Conservation (phyloP, 2,113 vertebrate species). For the Bos taurus region DNA sequence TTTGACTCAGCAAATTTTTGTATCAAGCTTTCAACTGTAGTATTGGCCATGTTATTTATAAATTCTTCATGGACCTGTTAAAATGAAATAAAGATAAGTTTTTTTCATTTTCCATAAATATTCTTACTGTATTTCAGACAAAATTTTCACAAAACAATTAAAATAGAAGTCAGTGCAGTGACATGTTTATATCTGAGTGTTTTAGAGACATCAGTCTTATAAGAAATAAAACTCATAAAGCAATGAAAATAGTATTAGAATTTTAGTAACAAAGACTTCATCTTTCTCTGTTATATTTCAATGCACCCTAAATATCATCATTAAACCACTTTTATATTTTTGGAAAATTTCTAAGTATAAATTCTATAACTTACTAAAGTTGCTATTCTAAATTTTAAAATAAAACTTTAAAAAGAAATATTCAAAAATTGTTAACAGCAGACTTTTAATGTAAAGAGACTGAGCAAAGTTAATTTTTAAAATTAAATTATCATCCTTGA, state of each 20-base stretch:
- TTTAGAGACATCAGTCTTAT: slow-evolving; percentile 15
- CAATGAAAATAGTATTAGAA: background rate
- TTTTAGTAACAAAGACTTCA: slow-evolving; percentile 12
- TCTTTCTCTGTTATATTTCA: slow-evolving; percentile 16
- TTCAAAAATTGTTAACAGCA: slow-evolving; percentile 1
- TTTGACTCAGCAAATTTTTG: slow-evolving; percentile 96
- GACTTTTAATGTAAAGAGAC: slow-evolving; percentile 2
- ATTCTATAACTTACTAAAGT: background rate
- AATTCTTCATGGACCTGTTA: slow-evolving; percentile 94
- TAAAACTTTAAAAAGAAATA: slow-evolving; percentile 1
- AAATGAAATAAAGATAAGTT: slow-evolving; percentile 24
- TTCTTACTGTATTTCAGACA: background rate
- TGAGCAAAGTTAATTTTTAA: background rate
- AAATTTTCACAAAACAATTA: slow-evolving; percentile 11
- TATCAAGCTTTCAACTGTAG: slow-evolving; percentile 93
- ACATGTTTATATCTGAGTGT: background rate
- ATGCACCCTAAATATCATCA: background rate
- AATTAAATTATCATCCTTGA: slow-evolving; percentile 15
- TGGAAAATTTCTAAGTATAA: slow-evolving; percentile 23
- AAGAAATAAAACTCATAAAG: background rate
- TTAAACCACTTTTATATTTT: slow-evolving; percentile 4
- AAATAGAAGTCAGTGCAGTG: background rate
- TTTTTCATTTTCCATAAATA: slow-evolving; percentile 18
- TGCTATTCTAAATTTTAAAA: slow-evolving; percentile 12
- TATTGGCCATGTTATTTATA: slow-evolving; percentile 95